Conservation (phyloP, 2,797 vertebrate species). For the Simalia tracyae region DNA sequence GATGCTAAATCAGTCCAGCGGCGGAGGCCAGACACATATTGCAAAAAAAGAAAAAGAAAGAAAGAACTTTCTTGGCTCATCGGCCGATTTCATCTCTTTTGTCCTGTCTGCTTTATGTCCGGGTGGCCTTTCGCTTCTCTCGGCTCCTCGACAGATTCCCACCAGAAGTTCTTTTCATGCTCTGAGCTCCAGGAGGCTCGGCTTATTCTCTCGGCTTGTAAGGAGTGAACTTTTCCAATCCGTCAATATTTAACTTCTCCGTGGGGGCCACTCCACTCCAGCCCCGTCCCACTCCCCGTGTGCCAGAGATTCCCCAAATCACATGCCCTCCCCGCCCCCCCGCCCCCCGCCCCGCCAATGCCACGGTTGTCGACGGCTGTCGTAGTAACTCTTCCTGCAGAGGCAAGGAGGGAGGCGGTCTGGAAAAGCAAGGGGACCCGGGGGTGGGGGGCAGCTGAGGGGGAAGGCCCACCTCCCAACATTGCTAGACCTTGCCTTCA, state of each 20-base stretch:
- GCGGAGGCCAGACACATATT: not conserved
- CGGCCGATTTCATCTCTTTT: not conserved
- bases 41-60: not conserved
- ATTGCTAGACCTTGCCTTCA: not conserved
- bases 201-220: slow-evolving; percentile 4
- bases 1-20: slow-evolving; percentile 19
- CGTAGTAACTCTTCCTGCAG: not conserved
- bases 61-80: not conserved
- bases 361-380: not conserved
- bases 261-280: not conserved
- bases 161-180: slow-evolving; percentile 16
- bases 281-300: not conserved
- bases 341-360: not conserved
- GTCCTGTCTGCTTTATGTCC: slow-evolving; percentile 31
- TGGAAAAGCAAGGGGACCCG: not conserved
- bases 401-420: not conserved
- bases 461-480: not conserved
- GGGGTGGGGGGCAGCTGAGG: not conserved
- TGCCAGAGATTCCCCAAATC: not conserved
- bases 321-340: too few relatives aligned
- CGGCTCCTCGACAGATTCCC: slow-evolving; percentile 16
- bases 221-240: slow-evolving; percentile 32
- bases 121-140: slow-evolving; percentile 23
- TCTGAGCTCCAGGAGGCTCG: slow-evolving; percentile 2
- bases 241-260: slow-evolving; percentile 39